A percentile compares a stretch with the other conserved stretches of the same genome.
Evolutionary conservation across 1,140 invertebrate genomes (phyloP).

Genomic region (Carcinoscorpius rotundicauda): DNA sequence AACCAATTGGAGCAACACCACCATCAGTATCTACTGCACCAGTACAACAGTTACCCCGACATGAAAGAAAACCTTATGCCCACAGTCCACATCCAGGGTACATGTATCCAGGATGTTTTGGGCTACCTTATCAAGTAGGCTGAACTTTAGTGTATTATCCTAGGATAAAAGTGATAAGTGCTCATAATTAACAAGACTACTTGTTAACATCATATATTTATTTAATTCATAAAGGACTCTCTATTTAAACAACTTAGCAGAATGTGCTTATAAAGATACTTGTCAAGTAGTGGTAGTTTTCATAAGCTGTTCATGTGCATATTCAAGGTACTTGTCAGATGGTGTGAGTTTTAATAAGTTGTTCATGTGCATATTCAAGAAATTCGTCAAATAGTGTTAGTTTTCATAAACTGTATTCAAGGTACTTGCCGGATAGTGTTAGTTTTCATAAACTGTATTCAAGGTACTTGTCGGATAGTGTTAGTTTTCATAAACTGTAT

Average conservation of each 20-base stretch:
- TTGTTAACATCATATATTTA: conserved; percentile 1
- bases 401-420: too few species aligned
- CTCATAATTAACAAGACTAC: background rate
- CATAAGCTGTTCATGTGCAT: background rate
- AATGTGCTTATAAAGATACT: background rate
- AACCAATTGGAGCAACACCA: conserved; percentile 13
- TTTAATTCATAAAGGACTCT: background rate
- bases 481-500: too few species aligned
- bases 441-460: too few species aligned
- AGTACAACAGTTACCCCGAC: conserved; percentile 3
- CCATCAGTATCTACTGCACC: conserved; percentile 10
- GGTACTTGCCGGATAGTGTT: too few species aligned
- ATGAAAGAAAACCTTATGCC: conserved; percentile 5
- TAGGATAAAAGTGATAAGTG: background rate
- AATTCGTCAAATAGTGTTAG: too few species aligned
- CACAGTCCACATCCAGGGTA: background rate
- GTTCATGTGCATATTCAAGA: too few species aligned
- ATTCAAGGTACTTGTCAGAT: background rate
- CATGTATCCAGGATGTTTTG: conserved; percentile 10
- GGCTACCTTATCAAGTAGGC: conserved; percentile 18
- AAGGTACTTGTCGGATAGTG: too few species aligned
- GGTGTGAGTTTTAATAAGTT: too few species aligned
- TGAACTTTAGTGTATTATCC: conserved; percentile 2
- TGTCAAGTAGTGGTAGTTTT: too few species aligned
- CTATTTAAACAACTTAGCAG: background rate